Conservation (phyloP, 2,797 vertebrate species). For the Malacoraja senta region DNA sequence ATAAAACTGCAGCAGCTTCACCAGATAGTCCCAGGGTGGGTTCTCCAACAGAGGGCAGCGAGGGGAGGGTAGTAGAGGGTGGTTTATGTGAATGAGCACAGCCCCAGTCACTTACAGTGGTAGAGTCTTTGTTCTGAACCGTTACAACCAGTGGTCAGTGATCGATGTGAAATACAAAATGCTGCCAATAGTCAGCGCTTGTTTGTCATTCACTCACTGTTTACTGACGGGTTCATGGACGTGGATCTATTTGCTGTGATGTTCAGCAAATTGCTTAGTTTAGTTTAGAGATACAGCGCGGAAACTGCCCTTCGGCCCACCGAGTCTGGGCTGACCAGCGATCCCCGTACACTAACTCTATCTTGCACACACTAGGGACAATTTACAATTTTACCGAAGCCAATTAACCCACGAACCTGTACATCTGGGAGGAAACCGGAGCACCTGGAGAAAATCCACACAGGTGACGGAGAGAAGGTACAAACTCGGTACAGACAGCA, state of each 20-base stretch:
- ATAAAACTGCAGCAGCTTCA: background rate
- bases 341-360: too few relatives aligned
- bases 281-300: too few relatives aligned
- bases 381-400: too few relatives aligned
- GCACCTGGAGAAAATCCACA: too few relatives aligned
- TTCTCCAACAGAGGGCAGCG: background rate
- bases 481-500: too few relatives aligned
- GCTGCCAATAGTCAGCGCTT: too few relatives aligned
- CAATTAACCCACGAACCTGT: too few relatives aligned
- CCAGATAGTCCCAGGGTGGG: background rate
- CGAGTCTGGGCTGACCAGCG: too few relatives aligned
- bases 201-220: background rate
- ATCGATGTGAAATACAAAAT: background rate
- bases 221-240: background rate
- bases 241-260: background rate
- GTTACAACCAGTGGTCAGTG: background rate
- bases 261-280: background rate
- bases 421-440: too few relatives aligned
- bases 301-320: too few relatives aligned
- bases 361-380: too few relatives aligned
- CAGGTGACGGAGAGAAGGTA: too few relatives aligned
- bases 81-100: background rate
- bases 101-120: background rate
- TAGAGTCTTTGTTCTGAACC: background rate
- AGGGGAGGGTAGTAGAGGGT: background rate